Percentiles rank a stretch among this genome's conserved stretches.
Evolutionary conservation across 2,888 invertebrate species (phyloP).

Genomic region (Machimus rusticus): DNA sequence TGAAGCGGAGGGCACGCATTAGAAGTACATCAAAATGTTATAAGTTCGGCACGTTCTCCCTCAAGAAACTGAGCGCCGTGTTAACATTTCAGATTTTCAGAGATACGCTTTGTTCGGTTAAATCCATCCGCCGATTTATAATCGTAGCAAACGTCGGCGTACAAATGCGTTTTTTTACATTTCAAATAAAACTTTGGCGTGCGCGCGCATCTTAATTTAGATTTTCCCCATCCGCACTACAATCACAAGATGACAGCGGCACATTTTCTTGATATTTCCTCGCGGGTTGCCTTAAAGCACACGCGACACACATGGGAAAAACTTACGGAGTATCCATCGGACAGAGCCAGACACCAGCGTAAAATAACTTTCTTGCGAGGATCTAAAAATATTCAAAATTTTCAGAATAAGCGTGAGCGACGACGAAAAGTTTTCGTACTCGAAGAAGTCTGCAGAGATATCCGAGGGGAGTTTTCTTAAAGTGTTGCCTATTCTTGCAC

Average conservation of each 20-base stretch:
- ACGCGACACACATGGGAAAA: neutral
- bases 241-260: conserved; percentile 6
- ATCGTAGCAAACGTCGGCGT: conserved; percentile 39
- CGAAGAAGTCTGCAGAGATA: conserved; percentile 14
- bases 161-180: conserved; percentile 31
- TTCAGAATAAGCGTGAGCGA: conserved; percentile 19
- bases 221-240: conserved; percentile 36
- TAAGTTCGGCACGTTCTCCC: conserved; percentile 27
- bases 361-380: conserved; percentile 26
- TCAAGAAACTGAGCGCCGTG: conserved; percentile 23
- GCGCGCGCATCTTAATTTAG: conserved; percentile 46
- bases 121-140: conserved; percentile 38
- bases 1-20: conserved; percentile 22
- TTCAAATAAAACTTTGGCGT: conserved; percentile 34
- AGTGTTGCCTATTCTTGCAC: conserved; percentile 7
- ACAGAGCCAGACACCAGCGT: neutral
- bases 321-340: neutral
- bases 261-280: conserved; percentile 38
- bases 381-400: conserved; percentile 40
- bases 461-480: neutral
- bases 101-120: neutral
- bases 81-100: neutral
- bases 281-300: neutral
- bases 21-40: neutral
- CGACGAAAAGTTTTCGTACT: neutral